Evolutionary conservation across 2,888 invertebrate species (phyloP).

Genomic region (Ommatoiulus sabulosus): DNA sequence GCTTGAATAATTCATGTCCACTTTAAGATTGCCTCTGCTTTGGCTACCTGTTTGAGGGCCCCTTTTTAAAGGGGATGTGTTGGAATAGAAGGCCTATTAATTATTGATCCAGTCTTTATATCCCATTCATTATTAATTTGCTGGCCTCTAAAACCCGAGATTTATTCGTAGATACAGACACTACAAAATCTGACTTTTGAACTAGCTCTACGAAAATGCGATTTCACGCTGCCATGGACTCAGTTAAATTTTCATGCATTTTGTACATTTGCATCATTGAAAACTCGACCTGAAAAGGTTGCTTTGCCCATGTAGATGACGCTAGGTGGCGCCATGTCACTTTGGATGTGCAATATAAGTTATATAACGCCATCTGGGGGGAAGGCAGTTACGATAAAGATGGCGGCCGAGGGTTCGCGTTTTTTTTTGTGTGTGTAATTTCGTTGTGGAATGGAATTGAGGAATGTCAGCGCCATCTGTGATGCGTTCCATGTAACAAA

Average conservation of each 20-base stretch:
- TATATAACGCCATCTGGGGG: not conserved
- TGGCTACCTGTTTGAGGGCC: conserved; percentile 32
- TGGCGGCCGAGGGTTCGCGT: too few species aligned
- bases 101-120: conserved; percentile 24
- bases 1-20: conserved; percentile 47
- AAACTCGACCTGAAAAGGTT: not conserved
- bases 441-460: too few species aligned
- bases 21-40: conserved; percentile 5
- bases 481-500: too few species aligned
- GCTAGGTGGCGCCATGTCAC: not conserved
- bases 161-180: not conserved
- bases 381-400: too few species aligned
- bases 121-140: conserved; percentile 44
- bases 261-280: not conserved
- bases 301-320: not conserved
- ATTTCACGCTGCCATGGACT: not conserved
- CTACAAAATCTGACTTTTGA: not conserved
- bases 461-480: too few species aligned
- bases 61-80: not conserved
- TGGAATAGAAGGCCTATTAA: not conserved
- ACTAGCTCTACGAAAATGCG: not conserved
- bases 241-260: not conserved
- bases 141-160: not conserved
- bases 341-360: not conserved
- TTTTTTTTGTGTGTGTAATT: too few species aligned